Evolutionary conservation across 2,888 invertebrate species (phyloP).

Genomic region (Willowsia nigromaculata): DNA sequence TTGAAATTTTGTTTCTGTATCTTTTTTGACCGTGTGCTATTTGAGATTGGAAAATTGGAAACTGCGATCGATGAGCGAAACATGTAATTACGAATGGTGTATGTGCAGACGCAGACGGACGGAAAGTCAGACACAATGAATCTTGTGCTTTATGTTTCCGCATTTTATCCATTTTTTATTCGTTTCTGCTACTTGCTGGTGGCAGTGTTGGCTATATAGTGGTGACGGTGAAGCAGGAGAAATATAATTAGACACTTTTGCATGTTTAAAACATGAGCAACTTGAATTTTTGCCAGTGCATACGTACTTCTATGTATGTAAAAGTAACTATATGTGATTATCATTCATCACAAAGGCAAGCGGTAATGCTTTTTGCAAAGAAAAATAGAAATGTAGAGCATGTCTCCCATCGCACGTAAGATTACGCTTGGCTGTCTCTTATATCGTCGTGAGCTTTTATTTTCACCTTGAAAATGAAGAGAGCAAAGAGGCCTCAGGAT

Average conservation of each 20-base stretch:
- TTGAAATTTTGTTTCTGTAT: too few species aligned
- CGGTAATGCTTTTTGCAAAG: neutral
- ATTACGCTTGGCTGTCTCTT: neutral
- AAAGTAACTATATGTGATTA: neutral
- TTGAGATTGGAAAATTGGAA: too few species aligned
- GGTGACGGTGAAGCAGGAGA: neutral
- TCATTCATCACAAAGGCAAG: neutral
- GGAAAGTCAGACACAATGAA: too few species aligned
- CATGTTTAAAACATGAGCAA: constrained; percentile 54
- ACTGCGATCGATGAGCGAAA: too few species aligned
- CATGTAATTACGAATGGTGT: too few species aligned
- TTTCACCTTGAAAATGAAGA: constrained; percentile 21
- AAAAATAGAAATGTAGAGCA: neutral
- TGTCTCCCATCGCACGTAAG: neutral
- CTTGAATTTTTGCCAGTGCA: constrained; percentile 1
- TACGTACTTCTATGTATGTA: too few species aligned
- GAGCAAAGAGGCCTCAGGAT: neutral
- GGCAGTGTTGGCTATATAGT: neutral
- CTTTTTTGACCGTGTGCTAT: too few species aligned
- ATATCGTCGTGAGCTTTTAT: neutral
- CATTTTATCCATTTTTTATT: neutral
- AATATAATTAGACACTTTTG: constrained; percentile 55
- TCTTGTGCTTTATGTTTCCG: neutral
- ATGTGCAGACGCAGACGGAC: too few species aligned
- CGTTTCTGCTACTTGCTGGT: neutral